Conservation (phyloP, 2,797 vertebrate species). For the Clarias fuscus region DNA sequence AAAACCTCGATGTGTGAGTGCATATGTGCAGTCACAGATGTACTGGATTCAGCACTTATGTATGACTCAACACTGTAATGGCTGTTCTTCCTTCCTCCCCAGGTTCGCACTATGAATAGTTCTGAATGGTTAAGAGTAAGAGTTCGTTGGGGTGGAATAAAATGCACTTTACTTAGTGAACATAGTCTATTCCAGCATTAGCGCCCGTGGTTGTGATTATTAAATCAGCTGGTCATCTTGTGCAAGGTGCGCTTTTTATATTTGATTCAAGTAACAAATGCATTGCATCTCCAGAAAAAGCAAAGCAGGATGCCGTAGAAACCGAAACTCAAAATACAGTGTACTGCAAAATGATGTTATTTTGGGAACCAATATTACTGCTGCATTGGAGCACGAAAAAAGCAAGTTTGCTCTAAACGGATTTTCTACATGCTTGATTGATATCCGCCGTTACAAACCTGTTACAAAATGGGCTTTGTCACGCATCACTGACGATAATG, state of each 20-base stretch:
- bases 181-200: background rate
- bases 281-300: background rate
- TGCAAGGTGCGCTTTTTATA: background rate
- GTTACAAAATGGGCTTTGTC: background rate
- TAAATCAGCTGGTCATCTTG: background rate
- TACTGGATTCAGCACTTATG: conserved; percentile 49
- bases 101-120: conserved; percentile 29
- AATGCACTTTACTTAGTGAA: background rate
- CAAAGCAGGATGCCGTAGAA: background rate
- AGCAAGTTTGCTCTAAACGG: background rate
- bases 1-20: conserved; percentile 26
- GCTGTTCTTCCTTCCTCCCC: conserved; percentile 24
- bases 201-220: conserved; percentile 2
- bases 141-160: background rate
- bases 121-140: conserved; percentile 8
- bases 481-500: background rate
- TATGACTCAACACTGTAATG: conserved; percentile 55
- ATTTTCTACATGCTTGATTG: background rate
- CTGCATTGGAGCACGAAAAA: conserved; percentile 1
- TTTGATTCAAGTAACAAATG: background rate
- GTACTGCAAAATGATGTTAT: background rate
- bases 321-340: background rate
- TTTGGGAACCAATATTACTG: background rate
- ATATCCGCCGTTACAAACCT: background rate
- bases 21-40: conserved; percentile 45